Evolutionary conservation across 2,888 invertebrate species (phyloP).

Genomic region (Agriopis leucophaearia): DNA sequence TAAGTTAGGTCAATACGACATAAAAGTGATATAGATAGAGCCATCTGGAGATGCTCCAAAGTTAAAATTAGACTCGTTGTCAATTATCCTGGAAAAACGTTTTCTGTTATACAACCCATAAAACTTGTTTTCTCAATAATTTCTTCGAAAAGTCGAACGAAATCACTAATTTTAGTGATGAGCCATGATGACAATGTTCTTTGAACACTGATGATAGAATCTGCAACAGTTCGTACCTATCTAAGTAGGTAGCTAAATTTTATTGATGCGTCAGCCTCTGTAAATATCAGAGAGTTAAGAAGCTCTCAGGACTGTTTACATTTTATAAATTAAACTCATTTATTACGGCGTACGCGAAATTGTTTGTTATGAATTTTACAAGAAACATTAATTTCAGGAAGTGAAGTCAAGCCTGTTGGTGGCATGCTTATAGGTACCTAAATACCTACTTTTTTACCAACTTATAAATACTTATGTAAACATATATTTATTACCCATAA

Average conservation of each 20-base stretch:
- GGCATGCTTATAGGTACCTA: neutral
- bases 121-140: conserved; percentile 14
- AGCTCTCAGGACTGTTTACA: conserved; percentile 42
- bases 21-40: too few species aligned
- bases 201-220: conserved; percentile 49
- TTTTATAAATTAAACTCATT: conserved; percentile 22
- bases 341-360: conserved; percentile 20
- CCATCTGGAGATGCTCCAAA: too few species aligned
- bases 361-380: conserved; percentile 19
- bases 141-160: conserved; percentile 8
- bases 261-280: conserved; percentile 43
- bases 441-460: too few species aligned
- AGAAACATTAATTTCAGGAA: conserved; percentile 10
- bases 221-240: conserved; percentile 21
- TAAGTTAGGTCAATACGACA: too few species aligned
- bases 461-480: too few species aligned
- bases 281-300: conserved; percentile 48
- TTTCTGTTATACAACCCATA: neutral
- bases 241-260: conserved; percentile 17
- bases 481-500: too few species aligned
- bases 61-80: neutral
- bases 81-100: conserved; percentile 5
- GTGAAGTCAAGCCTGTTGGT: neutral
- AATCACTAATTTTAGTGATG: conserved; percentile 21
- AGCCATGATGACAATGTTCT: conserved; percentile 6